Evolutionary conservation across 2,113 vertebrate genomes (phyloP).

Genomic region (Cebidichthys violaceus): DNA sequence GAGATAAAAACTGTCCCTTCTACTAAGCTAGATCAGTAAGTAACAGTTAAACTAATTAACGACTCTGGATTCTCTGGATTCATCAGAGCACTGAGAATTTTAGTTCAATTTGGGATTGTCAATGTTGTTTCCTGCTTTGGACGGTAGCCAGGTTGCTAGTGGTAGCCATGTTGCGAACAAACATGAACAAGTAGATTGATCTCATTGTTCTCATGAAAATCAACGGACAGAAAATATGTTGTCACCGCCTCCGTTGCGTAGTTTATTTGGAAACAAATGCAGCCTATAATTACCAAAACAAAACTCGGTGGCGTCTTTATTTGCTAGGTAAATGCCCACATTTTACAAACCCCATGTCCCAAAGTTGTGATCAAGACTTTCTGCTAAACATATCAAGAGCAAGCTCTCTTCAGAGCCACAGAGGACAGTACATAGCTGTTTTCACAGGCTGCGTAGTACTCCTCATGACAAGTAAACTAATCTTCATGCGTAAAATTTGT

Average conservation of each 20-base stretch:
- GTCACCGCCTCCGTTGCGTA: too few species aligned
- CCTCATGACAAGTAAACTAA: neutral
- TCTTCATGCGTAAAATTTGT: neutral
- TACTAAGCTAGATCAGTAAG: too few species aligned
- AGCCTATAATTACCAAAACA: neutral
- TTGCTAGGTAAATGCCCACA: neutral
- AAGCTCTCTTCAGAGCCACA: slow-evolving; percentile 6
- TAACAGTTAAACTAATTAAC: too few species aligned
- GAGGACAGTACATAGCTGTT: too few species aligned
- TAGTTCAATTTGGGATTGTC: neutral
- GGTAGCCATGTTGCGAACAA: neutral
- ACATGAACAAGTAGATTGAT: too few species aligned
- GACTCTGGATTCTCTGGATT: too few species aligned
- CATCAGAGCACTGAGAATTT: neutral
- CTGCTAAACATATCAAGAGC: neutral
- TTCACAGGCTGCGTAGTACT: slow-evolving; percentile 1
- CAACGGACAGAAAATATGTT: too few species aligned
- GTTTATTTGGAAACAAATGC: too few species aligned
- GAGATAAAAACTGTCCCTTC: neutral
- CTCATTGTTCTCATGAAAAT: too few species aligned
- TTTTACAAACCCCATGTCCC: neutral
- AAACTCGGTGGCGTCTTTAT: neutral
- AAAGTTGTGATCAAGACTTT: neutral
- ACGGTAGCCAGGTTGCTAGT: neutral
- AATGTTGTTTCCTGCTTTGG: neutral